Evolutionary conservation across 2,797 vertebrate species (phyloP).

Genomic region (Mormyrops boulengeri): DNA sequence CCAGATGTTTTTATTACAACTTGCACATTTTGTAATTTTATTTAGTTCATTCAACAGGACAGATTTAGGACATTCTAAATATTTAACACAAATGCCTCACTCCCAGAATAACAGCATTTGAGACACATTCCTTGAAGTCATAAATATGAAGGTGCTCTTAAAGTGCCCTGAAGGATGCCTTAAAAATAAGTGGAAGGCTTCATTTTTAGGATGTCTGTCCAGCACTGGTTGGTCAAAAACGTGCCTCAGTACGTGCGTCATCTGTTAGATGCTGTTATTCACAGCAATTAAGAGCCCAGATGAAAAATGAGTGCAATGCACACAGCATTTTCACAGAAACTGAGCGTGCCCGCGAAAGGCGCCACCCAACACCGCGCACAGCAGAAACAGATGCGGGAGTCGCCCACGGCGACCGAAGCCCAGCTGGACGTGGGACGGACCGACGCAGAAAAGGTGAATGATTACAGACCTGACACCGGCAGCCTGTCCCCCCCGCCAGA

Average conservation of each 20-base stretch:
- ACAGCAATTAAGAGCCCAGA: background rate
- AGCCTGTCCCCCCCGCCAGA: background rate
- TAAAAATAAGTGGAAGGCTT: background rate
- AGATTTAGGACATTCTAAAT: background rate
- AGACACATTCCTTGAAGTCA: background rate
- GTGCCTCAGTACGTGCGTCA: background rate
- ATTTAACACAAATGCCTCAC: background rate
- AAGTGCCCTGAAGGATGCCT: background rate
- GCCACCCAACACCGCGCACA: background rate
- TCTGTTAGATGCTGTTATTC: background rate
- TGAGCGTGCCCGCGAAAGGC: background rate
- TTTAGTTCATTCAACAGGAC: background rate
- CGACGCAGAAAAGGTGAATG: background rate
- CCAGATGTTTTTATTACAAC: background rate
- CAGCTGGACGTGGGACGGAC: background rate
- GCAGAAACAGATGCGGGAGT: background rate
- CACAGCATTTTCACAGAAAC: background rate
- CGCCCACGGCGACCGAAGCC: background rate
- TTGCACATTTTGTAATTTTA: background rate
- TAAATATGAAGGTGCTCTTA: background rate
- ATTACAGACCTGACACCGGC: background rate
- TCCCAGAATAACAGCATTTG: background rate
- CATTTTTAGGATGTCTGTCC: background rate
- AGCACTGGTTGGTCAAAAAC: background rate
- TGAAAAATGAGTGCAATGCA: background rate